Base-by-base conservation (phyloP, 2,888 invertebrate genomes). In the Ormyrus rosae region DNA sequence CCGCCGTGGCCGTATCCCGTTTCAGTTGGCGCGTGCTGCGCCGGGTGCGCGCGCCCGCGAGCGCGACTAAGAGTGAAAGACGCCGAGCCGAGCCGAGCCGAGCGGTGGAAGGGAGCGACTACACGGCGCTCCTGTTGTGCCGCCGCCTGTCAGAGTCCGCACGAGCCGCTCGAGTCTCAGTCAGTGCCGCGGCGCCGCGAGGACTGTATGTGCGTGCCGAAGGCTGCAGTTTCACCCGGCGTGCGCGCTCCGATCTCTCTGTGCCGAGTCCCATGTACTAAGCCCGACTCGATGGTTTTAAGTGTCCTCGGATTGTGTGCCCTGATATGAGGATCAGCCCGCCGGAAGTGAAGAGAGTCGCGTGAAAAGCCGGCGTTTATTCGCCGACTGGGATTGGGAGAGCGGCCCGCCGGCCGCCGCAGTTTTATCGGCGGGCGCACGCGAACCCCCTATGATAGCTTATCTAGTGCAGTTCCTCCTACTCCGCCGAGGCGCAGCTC, bases 101-200 rank as follows among this genome's bases (percentile, higher is more conserved):
- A 34, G 34, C 34, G 34, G 34, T 3, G 71, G 11, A 60, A 70
- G 69, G 61, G 61, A 53, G 69, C 13, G 75, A 69, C 75, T 64
- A 45, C 81, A 82, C 80, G 80, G 80, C 69, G 67, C 83, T 81
- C 81, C 80, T 84, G 81, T 82, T 81, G 84, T 75, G 83, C 81
- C 81, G 82, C 80, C 81, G 82, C 74, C 76, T 67, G 58, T 63
- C 65, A 63, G 77, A 34, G 61, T 7, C 19, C 58, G 45, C 60
- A 63, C 83, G 85, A 84, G 77, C 84, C 81, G 84, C 83, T 83
- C 78, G 84, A 84, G 90, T 11, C 48, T 89, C 90, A 90, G 90
- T 90, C 87, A 86, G 88, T 90, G 89, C 89, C 90, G 90, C 88
- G 89, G 88, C 89, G 90, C 88, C 89, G 88, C 86, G 86, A 87